Percentiles rank a stretch among this genome's conserved stretches.
phyloP scores from a whole-genome alignment of 2,113 vertebrate species.

The Oreotragus oreotragus region DNA sequence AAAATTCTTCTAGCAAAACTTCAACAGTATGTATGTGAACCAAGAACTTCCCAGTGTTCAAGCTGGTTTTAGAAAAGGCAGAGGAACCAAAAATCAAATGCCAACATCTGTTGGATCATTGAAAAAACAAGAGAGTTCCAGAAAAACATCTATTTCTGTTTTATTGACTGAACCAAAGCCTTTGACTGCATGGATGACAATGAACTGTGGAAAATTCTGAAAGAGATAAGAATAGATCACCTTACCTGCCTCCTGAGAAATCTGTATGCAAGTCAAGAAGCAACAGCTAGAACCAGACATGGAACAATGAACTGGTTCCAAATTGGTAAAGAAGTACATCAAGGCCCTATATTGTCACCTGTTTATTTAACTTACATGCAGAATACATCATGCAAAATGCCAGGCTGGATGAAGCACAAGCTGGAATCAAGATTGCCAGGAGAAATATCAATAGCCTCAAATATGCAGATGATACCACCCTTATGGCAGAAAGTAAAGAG shows the following conservation, averaged over 20 bases:
- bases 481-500: neutral
- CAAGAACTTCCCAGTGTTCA: neutral
- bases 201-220: neutral
- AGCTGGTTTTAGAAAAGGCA: neutral
- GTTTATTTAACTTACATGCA: neutral
- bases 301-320: neutral
- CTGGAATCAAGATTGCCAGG: neutral
- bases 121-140: neutral
- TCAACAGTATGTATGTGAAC: neutral
- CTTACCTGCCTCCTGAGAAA: neutral
- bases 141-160: neutral
- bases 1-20: neutral
- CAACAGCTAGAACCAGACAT: neutral
- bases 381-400: neutral
- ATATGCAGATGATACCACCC: neutral
- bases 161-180: neutral
- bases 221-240: neutral
- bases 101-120: neutral
- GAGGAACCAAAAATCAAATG: neutral
- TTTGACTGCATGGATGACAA: neutral
- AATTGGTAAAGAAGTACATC: neutral
- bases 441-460: neutral
- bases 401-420: fast-evolving
- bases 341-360: neutral
- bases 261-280: neutral